Conservation (phyloP, 2,797 vertebrate species). For the Poecilia velifera region DNA sequence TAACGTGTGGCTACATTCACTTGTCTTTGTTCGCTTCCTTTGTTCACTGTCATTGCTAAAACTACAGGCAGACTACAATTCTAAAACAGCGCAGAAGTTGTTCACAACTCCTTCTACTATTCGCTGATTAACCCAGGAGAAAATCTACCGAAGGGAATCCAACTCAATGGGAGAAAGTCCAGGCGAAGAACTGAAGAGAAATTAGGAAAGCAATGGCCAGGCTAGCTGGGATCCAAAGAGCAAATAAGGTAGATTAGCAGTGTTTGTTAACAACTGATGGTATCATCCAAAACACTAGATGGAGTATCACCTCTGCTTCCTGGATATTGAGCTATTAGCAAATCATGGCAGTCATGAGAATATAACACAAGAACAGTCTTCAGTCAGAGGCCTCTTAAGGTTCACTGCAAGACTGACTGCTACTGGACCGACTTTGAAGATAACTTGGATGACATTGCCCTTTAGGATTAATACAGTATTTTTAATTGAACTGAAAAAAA, state of each 20-base stretch:
- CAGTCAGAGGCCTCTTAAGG: not conserved
- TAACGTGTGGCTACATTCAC: too few relatives aligned
- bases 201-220: too few relatives aligned
- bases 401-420: not conserved
- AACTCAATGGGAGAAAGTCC: too few relatives aligned
- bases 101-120: too few relatives aligned
- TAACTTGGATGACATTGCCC: not conserved
- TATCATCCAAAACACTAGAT: not conserved
- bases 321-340: not conserved
- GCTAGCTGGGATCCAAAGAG: not conserved
- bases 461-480: not conserved
- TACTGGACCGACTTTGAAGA: not conserved
- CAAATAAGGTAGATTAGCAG: not conserved
- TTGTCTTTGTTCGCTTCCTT: too few relatives aligned
- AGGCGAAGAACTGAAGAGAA: too few relatives aligned
- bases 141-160: too few relatives aligned
- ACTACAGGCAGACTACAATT: too few relatives aligned
- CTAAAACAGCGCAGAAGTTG: too few relatives aligned
- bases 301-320: not conserved
- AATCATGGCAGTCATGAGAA: not conserved
- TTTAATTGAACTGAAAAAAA: not conserved
- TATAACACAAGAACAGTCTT: not conserved
- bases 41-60: too few relatives aligned
- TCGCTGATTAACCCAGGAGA: too few relatives aligned
- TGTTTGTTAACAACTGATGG: not conserved